Percentiles rank a stretch among this genome's conserved stretches.
phyloP scores from a whole-genome alignment of 1,140 invertebrate species.

The Mamestra configurata region DNA sequence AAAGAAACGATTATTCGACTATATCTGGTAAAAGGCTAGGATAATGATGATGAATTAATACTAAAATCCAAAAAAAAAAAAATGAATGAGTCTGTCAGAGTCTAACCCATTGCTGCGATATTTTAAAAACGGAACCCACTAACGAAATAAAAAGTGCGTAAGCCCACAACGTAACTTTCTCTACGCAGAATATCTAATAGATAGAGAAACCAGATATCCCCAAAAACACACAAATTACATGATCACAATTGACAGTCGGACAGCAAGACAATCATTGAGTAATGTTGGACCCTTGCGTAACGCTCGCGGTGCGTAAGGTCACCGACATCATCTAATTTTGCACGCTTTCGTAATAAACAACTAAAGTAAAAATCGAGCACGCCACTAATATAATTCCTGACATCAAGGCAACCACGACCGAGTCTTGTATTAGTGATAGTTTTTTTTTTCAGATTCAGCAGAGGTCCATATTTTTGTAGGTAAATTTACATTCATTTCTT shows the following conservation, averaged over 20 bases:
- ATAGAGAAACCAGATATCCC: constrained; percentile 57
- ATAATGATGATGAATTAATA: no score
- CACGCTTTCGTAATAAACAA: constrained; percentile 80
- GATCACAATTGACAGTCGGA: constrained; percentile 54
- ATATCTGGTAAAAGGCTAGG: no score
- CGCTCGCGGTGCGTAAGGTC: constrained; percentile 79
- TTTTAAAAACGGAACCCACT: neutral
- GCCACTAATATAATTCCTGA: constrained; percentile 50
- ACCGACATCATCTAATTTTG: constrained; percentile 81
- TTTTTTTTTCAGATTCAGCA: no score
- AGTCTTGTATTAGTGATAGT: no score
- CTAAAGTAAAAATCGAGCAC: constrained; percentile 65
- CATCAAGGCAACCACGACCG: constrained; percentile 38
- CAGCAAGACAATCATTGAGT: constrained; percentile 64
- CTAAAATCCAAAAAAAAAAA: no score
- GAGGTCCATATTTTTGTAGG: no score
- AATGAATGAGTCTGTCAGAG: no score
- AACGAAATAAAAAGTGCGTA: constrained; percentile 48
- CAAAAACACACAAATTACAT: constrained; percentile 68
- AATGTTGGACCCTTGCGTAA: constrained; percentile 74
- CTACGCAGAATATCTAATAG: neutral
- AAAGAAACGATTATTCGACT: no score
- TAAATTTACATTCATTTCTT: no score
- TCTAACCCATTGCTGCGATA: no score
- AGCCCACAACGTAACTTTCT: constrained; percentile 53